These are phyloP conservation scores for Ruditapes philippinarum DNA, from an alignment of 1,140 invertebrate genomes.

Conservation along the genomic window DNA sequence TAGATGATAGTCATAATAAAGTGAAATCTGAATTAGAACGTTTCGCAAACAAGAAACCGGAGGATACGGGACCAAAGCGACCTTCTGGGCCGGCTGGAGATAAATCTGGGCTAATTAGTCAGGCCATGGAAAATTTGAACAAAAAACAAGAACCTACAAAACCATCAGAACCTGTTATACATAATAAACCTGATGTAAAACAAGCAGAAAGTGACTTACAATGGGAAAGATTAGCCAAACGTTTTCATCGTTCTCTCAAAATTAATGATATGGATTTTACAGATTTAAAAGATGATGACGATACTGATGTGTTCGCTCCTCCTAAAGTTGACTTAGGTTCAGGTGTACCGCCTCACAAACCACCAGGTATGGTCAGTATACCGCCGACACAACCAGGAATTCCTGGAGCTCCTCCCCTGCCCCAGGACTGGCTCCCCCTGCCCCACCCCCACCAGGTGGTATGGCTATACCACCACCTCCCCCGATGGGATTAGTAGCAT, in stretches of 20 bases:
- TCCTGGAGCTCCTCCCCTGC: slow-evolving; percentile 84
- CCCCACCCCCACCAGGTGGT: slow-evolving; percentile 85
- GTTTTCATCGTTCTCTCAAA: slow-evolving; percentile 93
- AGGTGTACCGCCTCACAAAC: slow-evolving; percentile 85
- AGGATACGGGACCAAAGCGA: slow-evolving; percentile 72
- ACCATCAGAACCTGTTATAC: slow-evolving; percentile 64
- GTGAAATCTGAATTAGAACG: slow-evolving; percentile 70
- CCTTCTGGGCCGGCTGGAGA: slow-evolving; percentile 88
- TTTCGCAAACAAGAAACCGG: slow-evolving; percentile 59
- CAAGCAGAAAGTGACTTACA: slow-evolving; percentile 97
- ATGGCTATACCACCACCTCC: slow-evolving; percentile 85
- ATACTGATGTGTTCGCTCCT: slow-evolving; percentile 85
- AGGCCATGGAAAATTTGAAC: slow-evolving; percentile 95
- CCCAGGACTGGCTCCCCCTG: slow-evolving; percentile 77
- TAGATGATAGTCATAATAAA: slow-evolving; percentile 42
- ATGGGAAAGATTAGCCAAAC: slow-evolving; percentile 96
- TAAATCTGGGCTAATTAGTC: slow-evolving; percentile 95
- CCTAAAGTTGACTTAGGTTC: slow-evolving; percentile 67
- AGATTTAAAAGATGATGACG: slow-evolving; percentile 91
- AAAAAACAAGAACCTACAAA: slow-evolving; percentile 84
- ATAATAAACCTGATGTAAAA: slow-evolving; percentile 89
- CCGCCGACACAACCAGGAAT: slow-evolving; percentile 87
- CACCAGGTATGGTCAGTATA: slow-evolving; percentile 75
- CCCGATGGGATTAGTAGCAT: slow-evolving; percentile 79
- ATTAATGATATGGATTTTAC: slow-evolving; percentile 99